phyloP scores from a whole-genome alignment of 2,888 invertebrate species.

The Netelia virgata region DNA sequence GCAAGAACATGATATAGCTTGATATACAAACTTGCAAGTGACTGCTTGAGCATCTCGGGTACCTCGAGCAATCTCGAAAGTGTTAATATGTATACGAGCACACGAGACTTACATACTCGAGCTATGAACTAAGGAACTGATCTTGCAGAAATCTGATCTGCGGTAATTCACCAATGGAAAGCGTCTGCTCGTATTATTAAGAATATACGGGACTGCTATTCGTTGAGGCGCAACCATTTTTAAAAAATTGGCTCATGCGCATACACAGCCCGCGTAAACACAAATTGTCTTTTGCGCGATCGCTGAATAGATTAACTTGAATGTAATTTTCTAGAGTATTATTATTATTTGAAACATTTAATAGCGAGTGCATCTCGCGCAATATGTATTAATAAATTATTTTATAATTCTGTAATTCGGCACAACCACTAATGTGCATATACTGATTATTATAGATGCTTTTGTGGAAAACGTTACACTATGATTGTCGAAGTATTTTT shows the following conservation, averaged over 20 bases:
- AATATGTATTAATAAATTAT: background rate
- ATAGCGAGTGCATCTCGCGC: background rate
- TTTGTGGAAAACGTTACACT: conserved; percentile 2
- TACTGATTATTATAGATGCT: conserved; percentile 9
- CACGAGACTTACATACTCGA: background rate
- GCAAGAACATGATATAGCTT: background rate
- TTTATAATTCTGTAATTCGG: background rate
- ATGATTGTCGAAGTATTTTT: conserved; percentile 27
- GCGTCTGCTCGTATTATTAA: background rate
- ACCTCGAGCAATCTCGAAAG: no score
- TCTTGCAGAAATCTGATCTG: background rate
- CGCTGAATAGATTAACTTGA: no score
- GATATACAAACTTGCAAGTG: background rate
- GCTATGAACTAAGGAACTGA: background rate
- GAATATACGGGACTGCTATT: background rate
- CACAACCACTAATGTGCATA: background rate
- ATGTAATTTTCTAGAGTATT: no score
- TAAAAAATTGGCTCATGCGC: background rate
- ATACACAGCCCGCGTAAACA: background rate
- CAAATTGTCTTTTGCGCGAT: background rate
- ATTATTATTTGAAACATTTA: background rate
- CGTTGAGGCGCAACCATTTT: background rate
- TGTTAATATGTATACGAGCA: background rate
- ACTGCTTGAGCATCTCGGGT: background rate
- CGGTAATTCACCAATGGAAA: background rate